A percentile compares a stretch with the other conserved stretches of the same genome.
These are phyloP conservation scores for Hermaeophaga mercurialis DNA, from an alignment of 2,888 invertebrate genomes.

Conservation along the genomic window DNA sequence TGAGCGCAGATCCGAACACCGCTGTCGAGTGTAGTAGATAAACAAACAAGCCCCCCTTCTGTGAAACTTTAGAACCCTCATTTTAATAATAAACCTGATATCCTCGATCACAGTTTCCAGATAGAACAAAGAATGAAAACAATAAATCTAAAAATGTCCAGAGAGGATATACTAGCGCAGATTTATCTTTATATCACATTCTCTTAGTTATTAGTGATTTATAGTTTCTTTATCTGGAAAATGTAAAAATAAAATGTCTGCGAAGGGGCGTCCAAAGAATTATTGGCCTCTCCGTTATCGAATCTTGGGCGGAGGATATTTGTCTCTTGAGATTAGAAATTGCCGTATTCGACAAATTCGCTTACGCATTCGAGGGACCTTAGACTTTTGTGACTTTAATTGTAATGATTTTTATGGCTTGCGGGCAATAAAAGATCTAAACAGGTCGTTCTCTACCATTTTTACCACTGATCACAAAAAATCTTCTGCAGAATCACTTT, in stretches of 20 bases:
- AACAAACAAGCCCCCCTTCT: constrained; percentile 35
- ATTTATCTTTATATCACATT: constrained; percentile 47
- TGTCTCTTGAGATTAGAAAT: constrained; percentile 43
- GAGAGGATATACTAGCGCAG: constrained; percentile 41
- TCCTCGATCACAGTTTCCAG: constrained; percentile 32
- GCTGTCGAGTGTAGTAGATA: constrained; percentile 23
- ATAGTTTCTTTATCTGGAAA: constrained; percentile 44
- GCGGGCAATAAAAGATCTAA: too few relatives aligned
- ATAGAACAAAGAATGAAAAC: constrained; percentile 39
- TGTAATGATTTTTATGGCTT: constrained; percentile 33
- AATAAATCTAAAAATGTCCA: constrained; percentile 34
- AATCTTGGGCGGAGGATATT: constrained; percentile 37
- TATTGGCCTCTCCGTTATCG: constrained; percentile 35
- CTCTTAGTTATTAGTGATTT: constrained; percentile 46
- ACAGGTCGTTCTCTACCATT: too few relatives aligned
- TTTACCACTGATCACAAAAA: too few relatives aligned
- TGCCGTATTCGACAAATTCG: constrained; percentile 47
- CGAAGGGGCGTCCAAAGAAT: constrained; percentile 34
- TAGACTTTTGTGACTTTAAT: constrained; percentile 35
- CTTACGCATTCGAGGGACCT: constrained; percentile 42
- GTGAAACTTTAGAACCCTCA: constrained; percentile 35
- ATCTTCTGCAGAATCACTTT: too few relatives aligned
- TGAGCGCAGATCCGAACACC: constrained; percentile 21
- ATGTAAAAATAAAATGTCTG: constrained; percentile 42
- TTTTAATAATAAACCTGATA: constrained; percentile 35